These are phyloP conservation scores for Eumerus sabulonum DNA, from an alignment of 2,888 invertebrate species.

Conservation along the genomic window DNA sequence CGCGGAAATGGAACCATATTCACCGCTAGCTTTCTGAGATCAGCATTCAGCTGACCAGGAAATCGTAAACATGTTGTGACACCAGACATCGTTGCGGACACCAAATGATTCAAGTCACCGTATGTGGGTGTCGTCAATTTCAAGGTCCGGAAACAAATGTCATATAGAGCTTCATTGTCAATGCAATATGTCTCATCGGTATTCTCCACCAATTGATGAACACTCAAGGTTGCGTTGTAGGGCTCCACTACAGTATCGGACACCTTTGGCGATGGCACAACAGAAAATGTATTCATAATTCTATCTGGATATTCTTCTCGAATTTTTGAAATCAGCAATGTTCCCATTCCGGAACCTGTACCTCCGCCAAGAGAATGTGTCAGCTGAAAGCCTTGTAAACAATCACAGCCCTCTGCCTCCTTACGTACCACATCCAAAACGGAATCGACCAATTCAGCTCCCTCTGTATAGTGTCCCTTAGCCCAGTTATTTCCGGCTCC, in stretches of 20 bases:
- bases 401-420: constrained; percentile 94
- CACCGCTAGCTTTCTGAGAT: constrained; percentile 93
- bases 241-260: constrained; percentile 85
- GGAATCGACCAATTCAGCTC: constrained; percentile 92
- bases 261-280: constrained; percentile 91
- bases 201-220: constrained; percentile 93
- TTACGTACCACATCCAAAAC: constrained; percentile 91
- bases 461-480: constrained; percentile 96
- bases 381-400: constrained; percentile 91
- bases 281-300: constrained; percentile 92
- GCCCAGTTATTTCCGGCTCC: constrained; percentile 94
- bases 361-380: constrained; percentile 93
- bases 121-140: constrained; percentile 94
- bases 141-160: constrained; percentile 94
- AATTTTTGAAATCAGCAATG: constrained; percentile 91
- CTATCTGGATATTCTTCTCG: constrained; percentile 92
- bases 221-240: constrained; percentile 93
- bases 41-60: constrained; percentile 96
- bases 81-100: constrained; percentile 91
- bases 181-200: constrained; percentile 95
- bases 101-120: constrained; percentile 95
- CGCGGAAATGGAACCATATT: constrained; percentile 99
- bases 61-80: constrained; percentile 93
- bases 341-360: constrained; percentile 94
- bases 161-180: constrained; percentile 95